Percentiles rank a stretch among this genome's conserved stretches.
These are phyloP conservation scores for Eublepharis macularius DNA, from an alignment of 2,113 vertebrate species.

Conservation along the genomic window DNA sequence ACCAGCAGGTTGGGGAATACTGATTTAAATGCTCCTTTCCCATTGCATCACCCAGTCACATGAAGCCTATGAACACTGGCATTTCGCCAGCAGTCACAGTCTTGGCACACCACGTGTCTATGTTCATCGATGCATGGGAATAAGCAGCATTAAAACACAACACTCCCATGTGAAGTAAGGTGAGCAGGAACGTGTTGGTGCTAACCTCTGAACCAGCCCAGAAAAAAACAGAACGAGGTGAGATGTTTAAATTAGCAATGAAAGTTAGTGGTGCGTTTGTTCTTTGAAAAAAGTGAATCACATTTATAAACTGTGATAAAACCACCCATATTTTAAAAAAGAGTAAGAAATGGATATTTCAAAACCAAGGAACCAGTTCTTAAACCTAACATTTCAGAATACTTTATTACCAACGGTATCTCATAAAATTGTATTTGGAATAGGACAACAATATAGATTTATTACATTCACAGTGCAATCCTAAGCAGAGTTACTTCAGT, in stretches of 20 bases:
- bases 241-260: conserved; percentile 58
- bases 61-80: neutral
- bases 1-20: neutral
- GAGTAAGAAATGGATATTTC: too few relatives aligned
- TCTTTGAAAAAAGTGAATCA: too few relatives aligned
- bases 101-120: neutral
- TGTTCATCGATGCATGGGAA: too few relatives aligned
- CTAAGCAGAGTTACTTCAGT: too few relatives aligned
- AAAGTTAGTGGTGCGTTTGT: conserved; percentile 27
- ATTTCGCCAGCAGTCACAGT: neutral
- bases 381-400: too few relatives aligned
- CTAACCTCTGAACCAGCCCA: neutral
- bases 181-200: neutral
- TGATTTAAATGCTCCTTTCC: neutral
- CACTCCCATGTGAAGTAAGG: neutral
- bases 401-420: neutral
- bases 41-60: neutral
- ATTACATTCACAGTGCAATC: neutral
- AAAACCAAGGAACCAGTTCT: too few relatives aligned
- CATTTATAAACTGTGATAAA: too few relatives aligned
- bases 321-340: too few relatives aligned
- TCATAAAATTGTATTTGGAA: neutral
- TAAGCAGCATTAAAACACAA: neutral
- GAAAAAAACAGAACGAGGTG: neutral
- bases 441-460: neutral